These are phyloP conservation scores for Prunella strophiata DNA, from an alignment of 2,797 vertebrate species.

Conservation along the genomic window DNA sequence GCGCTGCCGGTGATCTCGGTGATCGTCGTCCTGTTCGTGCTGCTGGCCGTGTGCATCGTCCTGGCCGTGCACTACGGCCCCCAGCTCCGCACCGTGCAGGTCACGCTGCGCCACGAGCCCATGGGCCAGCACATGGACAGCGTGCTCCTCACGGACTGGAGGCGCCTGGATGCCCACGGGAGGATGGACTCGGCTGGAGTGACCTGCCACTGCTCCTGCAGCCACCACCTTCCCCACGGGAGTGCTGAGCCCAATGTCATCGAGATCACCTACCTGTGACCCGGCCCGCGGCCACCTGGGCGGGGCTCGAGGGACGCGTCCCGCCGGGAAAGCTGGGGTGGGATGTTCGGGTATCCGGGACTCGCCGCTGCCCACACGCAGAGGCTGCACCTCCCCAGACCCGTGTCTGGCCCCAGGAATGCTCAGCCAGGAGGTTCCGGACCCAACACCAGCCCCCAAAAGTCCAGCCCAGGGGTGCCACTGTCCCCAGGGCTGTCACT, in stretches of 20 bases:
- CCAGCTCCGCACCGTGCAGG: conserved; percentile 55
- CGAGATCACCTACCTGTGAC: conserved; percentile 74
- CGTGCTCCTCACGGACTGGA: conserved; percentile 69
- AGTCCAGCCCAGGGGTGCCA: not conserved
- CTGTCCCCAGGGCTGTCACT: not conserved
- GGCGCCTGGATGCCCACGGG: conserved; percentile 9
- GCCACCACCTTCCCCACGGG: not conserved
- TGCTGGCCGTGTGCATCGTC: conserved; percentile 74
- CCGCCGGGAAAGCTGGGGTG: not conserved
- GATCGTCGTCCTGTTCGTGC: conserved; percentile 66
- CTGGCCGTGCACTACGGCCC: conserved; percentile 68
- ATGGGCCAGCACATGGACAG: conserved; percentile 44
- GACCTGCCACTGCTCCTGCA: conserved; percentile 50
- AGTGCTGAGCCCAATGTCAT: conserved; percentile 21
- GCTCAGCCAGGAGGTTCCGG: not conserved
- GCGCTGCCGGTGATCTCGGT: conserved; percentile 61
- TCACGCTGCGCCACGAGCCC: conserved; percentile 61
- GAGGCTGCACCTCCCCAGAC: not conserved
- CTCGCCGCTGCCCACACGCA: rapidly evolving
- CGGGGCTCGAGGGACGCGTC: rapidly evolving
- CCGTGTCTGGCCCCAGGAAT: not conserved
- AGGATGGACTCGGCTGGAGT: rapidly evolving
- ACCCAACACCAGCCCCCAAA: not conserved
- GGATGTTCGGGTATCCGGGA: rapidly evolving
- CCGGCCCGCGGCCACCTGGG: not conserved